Evolutionary conservation across 2,797 vertebrate species (phyloP).

Genomic region (Moxostoma hubbsi): DNA sequence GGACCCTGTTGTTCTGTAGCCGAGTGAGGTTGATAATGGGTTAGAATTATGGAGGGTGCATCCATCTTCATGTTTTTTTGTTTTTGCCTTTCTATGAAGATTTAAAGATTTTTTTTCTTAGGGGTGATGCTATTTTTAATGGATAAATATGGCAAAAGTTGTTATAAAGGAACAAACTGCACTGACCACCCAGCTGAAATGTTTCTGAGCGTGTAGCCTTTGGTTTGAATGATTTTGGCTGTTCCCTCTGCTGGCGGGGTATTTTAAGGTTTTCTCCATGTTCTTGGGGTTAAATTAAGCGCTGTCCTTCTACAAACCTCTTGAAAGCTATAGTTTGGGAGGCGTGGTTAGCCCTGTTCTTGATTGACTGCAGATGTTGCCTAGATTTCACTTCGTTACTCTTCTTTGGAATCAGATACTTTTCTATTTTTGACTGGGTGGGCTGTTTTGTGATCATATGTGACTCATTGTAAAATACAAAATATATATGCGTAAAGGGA

Average conservation of each 20-base stretch:
- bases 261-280: conserved; percentile 69
- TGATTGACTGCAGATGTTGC: conserved; percentile 71
- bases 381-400: conserved; percentile 61
- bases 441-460: conserved; percentile 26
- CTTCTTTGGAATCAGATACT: conserved; percentile 49
- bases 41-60: background rate
- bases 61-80: no score
- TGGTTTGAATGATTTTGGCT: conserved; percentile 49
- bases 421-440: conserved; percentile 53
- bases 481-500: conserved; percentile 15
- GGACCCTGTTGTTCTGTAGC: conserved; percentile 54
- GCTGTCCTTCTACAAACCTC: conserved; percentile 66
- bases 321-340: conserved; percentile 60
- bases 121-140: background rate
- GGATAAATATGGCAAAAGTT: background rate
- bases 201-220: conserved; percentile 11
- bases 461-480: conserved; percentile 9
- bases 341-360: conserved; percentile 48
- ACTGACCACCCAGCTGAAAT: conserved; percentile 16
- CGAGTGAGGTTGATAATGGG: background rate
- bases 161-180: no score
- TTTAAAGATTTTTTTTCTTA: background rate
- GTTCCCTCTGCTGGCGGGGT: conserved; percentile 60
- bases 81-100: no score
- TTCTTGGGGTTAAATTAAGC: conserved; percentile 72